A percentile compares a stretch with the other conserved stretches of the same genome.
Conservation (phyloP, 2,797 vertebrate species). For the Nothura maculosa region DNA sequence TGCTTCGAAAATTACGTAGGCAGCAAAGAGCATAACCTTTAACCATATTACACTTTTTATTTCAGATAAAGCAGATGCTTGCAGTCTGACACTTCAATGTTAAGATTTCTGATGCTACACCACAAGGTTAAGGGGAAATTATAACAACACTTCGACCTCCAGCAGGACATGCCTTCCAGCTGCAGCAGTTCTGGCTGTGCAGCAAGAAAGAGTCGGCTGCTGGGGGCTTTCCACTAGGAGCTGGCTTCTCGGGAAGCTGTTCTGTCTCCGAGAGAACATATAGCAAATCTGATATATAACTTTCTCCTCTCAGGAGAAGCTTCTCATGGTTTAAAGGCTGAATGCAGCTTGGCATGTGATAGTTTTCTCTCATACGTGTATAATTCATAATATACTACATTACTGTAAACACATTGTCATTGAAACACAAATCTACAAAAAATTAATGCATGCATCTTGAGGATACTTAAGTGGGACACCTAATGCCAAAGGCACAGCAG, state of each 20-base stretch:
- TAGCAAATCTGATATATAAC: not conserved
- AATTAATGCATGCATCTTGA: not conserved
- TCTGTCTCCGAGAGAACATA: not conserved
- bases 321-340: not conserved
- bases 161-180: not conserved
- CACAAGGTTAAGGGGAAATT: not conserved
- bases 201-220: not conserved
- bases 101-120: not conserved
- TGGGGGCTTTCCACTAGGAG: not conserved
- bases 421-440: not conserved
- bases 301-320: not conserved
- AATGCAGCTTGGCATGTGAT: not conserved
- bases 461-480: not conserved
- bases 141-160: not conserved
- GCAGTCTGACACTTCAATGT: not conserved
- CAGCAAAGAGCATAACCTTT: not conserved
- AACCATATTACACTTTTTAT: not conserved
- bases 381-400: not conserved
- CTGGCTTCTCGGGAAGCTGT: not conserved
- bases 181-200: not conserved
- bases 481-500: not conserved
- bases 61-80: not conserved
- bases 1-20: not conserved
- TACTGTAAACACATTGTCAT: not conserved
- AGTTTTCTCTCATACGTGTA: not conserved